Conservation (phyloP, 37 sponge, comb jelly and placozoan genomes). For the Bolinopsis microptera region DNA sequence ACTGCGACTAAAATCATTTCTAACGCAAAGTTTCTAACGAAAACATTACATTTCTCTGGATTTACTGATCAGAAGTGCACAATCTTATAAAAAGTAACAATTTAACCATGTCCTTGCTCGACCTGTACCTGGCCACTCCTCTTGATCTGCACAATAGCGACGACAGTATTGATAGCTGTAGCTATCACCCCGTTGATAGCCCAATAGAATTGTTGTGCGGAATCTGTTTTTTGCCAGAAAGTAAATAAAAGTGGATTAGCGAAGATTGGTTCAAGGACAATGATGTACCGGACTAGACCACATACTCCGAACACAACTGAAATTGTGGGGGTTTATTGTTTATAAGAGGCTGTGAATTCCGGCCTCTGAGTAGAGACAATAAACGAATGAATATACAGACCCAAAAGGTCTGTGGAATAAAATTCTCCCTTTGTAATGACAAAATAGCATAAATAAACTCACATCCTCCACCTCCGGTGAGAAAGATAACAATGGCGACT, state of each 20-base stretch:
- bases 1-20: no score
- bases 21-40: no score
- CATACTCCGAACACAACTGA: background rate
- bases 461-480: slow-evolving; percentile 10
- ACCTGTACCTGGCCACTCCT: background rate
- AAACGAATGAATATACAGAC: no score
- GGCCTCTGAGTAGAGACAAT: no score
- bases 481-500: background rate
- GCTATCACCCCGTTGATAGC: background rate
- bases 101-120: no score
- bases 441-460: background rate
- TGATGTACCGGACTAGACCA: background rate
- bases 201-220: background rate
- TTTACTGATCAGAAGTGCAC: no score
- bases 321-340: background rate
- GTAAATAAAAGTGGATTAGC: background rate
- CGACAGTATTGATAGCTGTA: background rate
- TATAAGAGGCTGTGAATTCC: no score
- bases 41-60: no score
- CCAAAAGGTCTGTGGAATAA: no score
- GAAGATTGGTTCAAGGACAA: background rate
- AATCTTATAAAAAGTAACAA: no score
- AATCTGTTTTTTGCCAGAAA: background rate
- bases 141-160: background rate
- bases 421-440: no score